A percentile compares a stretch with the other conserved stretches of the same genome.
Conservation (phyloP, 2,888 invertebrate species). For the Catocala nupta region DNA sequence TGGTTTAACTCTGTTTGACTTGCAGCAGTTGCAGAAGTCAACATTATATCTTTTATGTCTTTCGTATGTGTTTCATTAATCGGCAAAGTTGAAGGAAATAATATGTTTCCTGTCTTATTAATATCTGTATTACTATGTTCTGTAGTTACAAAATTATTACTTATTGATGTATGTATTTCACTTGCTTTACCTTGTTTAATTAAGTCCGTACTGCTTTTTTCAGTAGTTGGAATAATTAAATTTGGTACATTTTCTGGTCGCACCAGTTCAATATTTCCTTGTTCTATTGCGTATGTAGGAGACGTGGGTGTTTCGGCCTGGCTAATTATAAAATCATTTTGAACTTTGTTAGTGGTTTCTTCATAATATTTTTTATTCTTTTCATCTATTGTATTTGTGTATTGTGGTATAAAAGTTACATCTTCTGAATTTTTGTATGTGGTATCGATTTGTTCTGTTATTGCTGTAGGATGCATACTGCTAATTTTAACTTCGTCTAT, state of each 20-base stretch:
- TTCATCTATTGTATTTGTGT: not conserved
- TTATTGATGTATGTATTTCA: not conserved
- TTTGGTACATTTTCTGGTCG: too few species aligned
- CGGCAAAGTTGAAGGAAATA: too few species aligned
- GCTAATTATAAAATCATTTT: not conserved
- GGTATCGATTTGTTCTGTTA: not conserved
- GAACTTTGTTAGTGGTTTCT: not conserved
- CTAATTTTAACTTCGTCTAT: not conserved
- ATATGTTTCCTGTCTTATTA: not conserved
- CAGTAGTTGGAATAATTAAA: not conserved
- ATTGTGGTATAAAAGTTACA: slow-evolving; percentile 1
- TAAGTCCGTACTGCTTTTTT: not conserved
- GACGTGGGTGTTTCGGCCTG: too few species aligned
- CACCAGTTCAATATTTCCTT: too few species aligned
- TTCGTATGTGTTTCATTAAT: too few species aligned
- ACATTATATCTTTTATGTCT: too few species aligned
- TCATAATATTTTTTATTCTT: not conserved
- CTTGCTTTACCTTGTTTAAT: not conserved
- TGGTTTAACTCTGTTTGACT: too few species aligned
- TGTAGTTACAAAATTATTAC: not conserved
- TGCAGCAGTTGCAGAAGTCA: too few species aligned
- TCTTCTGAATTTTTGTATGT: not conserved
- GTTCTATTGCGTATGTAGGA: not conserved
- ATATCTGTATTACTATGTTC: not conserved
- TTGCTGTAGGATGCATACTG: too few species aligned